Evolutionary conservation across 2,888 invertebrate species (phyloP).

Genomic region (Thecocarcelia acutangulata): DNA sequence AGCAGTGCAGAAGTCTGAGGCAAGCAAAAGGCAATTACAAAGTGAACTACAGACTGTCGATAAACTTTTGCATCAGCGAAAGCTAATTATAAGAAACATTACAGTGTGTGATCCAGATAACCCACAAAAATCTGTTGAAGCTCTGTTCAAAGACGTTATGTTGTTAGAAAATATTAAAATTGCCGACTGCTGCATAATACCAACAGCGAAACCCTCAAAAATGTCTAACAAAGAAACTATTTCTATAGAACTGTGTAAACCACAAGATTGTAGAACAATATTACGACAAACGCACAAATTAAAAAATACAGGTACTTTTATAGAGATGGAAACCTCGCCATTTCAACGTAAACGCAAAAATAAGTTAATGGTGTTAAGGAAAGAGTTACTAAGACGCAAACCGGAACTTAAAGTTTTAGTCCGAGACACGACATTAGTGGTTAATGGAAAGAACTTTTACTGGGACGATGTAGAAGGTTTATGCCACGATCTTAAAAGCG

Average conservation of each 20-base stretch:
- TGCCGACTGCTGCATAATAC: conserved; percentile 55
- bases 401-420: conserved; percentile 67
- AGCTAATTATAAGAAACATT: conserved; percentile 69
- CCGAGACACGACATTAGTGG: conserved; percentile 63
- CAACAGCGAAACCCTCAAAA: conserved; percentile 4
- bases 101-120: conserved; percentile 35
- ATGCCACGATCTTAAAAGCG: conserved; percentile 57
- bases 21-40: conserved; percentile 67
- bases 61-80: conserved; percentile 64
- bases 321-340: conserved; percentile 68
- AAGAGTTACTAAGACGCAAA: conserved; percentile 69
- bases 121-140: conserved; percentile 59
- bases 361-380: conserved; percentile 70
- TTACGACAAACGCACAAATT: conserved; percentile 65
- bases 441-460: conserved; percentile 68
- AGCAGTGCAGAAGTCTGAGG: conserved; percentile 50
- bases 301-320: conserved; percentile 69
- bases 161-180: conserved; percentile 60
- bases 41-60: conserved; percentile 69
- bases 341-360: conserved; percentile 68
- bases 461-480: conserved; percentile 71
- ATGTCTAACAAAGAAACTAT: conserved; percentile 53
- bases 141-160: conserved; percentile 61
- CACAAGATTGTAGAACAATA: conserved; percentile 60
- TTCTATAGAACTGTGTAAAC: conserved; percentile 62